phyloP scores from a whole-genome alignment of 1,140 invertebrate species.

The Fopius arisanus region DNA sequence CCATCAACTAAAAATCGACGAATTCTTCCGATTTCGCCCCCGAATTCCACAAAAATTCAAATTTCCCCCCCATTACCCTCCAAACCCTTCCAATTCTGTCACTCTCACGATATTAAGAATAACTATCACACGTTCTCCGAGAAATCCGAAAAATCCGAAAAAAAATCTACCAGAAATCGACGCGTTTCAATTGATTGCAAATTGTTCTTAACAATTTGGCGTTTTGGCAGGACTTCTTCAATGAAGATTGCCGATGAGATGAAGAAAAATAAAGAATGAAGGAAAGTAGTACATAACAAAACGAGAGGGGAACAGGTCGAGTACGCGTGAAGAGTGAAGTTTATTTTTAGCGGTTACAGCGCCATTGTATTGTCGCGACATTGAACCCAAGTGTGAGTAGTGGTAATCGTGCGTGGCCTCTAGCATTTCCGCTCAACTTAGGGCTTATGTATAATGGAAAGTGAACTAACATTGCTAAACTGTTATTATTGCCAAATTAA shows the following conservation, averaged over 20 bases:
- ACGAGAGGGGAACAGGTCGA: conserved; percentile 13
- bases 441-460: conserved; percentile 9
- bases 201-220: too few species aligned
- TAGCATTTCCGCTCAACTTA: conserved; percentile 19
- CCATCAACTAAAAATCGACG: too few species aligned
- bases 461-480: not conserved
- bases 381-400: conserved; percentile 44
- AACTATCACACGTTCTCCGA: too few species aligned
- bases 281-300: conserved; percentile 10
- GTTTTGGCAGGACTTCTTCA: not conserved
- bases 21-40: too few species aligned
- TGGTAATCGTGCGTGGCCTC: conserved; percentile 18
- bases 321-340: conserved; percentile 32
- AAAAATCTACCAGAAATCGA: too few species aligned
- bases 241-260: not conserved
- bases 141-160: too few species aligned
- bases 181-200: too few species aligned
- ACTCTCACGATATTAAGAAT: too few species aligned
- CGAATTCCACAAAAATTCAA: too few species aligned
- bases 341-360: conserved; percentile 64
- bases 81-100: too few species aligned
- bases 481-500: not conserved
- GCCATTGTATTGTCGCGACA: conserved; percentile 58
- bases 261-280: conserved; percentile 8
- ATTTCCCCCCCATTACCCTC: too few species aligned